Evolutionary conservation across 2,888 invertebrate genomes (phyloP).

Genomic region (Pseudolycoriella hygida): DNA sequence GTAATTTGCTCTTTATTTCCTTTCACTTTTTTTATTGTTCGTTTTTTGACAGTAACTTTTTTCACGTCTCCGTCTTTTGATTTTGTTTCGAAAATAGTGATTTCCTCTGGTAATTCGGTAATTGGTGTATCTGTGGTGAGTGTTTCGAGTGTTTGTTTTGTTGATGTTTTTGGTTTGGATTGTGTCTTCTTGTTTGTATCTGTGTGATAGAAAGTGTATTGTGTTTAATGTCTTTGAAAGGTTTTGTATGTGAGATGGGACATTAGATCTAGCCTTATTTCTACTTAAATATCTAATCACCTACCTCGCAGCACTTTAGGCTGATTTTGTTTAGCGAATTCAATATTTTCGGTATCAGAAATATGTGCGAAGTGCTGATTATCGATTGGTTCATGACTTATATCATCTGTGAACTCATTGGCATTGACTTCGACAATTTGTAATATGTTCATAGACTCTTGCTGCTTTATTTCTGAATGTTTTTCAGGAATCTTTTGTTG

Average conservation of each 20-base stretch:
- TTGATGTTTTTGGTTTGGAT: constrained; percentile 7
- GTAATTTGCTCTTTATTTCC: constrained; percentile 24
- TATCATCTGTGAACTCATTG: background rate
- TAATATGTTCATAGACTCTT: background rate
- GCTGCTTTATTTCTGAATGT: background rate
- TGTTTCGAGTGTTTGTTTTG: constrained; percentile 22
- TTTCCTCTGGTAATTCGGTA: constrained; percentile 10
- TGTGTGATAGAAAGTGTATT: constrained; percentile 17
- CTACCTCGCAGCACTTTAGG: background rate
- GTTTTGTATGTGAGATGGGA: background rate
- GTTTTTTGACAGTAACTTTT: constrained; percentile 18
- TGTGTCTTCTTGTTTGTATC: constrained; percentile 21
- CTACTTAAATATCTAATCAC: background rate
- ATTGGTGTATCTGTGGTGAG: constrained; percentile 19
- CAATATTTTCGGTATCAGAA: too few species aligned
- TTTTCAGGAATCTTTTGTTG: background rate
- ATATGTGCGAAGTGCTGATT: too few species aligned
- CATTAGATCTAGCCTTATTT: background rate
- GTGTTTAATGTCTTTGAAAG: background rate
- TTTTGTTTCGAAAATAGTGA: constrained; percentile 21
- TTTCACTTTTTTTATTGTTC: constrained; percentile 21
- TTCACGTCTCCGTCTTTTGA: constrained; percentile 18
- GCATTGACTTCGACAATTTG: constrained; percentile 2
- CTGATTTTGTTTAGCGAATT: background rate
- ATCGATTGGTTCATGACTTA: too few species aligned